Evolutionary conservation across 2,888 invertebrate species (phyloP), one percentile per base, ranked within the genome.

Genomic region (Bellardia pandia): DNA sequence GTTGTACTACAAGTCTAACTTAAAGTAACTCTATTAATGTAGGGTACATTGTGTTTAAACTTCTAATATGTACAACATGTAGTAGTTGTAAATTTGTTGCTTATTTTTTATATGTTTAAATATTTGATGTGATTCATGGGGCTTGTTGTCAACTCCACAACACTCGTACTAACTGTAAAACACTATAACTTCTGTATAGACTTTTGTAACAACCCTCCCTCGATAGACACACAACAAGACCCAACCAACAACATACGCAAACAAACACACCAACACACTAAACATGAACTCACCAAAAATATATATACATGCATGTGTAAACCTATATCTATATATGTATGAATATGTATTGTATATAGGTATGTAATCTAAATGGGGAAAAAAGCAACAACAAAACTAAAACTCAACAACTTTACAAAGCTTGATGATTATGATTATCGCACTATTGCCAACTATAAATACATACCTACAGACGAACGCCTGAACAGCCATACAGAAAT

Each of bases 381-480:
- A 77, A 60, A 14, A 13, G 13, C 51, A 48, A 16, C 45, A 76
- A 72, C 40, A 48, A 72, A 72, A 81, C 64, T 14, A 45, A 23
- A 60, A 60, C 37, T 64, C 42, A 80, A 66, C 81, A 62, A 68
- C 51, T 60, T 76, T 66, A 74, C 64, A 68, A 76, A 75, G 75
- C 74, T 79, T 80, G 77, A 84, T 84, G 83, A 86, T 86, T 84
- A 78, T 82, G 78, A 85, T 88, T 88, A 88, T 86, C 78, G 84
- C 88, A 86, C 81, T 80, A 80, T 83, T 80, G 80, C 88, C 71
- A 79, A 74, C 83, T 60, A 66, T 69, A 72, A 71, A 78, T 23
- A 75, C 56, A 42, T 11, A 48, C 69, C 5, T 64, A 76, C 56
- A 9, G 14, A 58, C 30, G 68, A 30, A 58, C 42, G n/a, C 7